A percentile compares a stretch with the other conserved stretches of the same genome.
Evolutionary conservation across 2,888 invertebrate species (phyloP).

Genomic region (Diarsia brunnea): DNA sequence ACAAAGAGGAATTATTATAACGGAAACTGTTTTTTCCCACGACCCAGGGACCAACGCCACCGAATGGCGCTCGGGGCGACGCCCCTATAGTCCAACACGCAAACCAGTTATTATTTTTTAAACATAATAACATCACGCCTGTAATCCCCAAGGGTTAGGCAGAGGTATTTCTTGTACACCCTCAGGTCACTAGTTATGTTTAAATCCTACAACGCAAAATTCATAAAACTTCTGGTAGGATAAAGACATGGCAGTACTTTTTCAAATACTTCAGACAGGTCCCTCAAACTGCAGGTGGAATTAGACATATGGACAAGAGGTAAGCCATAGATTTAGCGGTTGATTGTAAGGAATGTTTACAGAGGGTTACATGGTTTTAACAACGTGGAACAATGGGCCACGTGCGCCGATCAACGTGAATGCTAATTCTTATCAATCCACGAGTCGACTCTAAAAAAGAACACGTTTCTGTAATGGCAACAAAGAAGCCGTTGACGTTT

Average conservation of each 20-base stretch:
- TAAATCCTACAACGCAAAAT: slow-evolving; percentile 14
- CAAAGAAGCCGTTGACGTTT: slow-evolving; percentile 36
- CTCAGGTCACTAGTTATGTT: no score
- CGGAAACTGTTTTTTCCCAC: slow-evolving; percentile 42
- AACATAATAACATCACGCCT: background rate
- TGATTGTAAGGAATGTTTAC: slow-evolving; percentile 54
- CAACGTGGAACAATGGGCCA: slow-evolving; percentile 57
- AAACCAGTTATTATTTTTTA: slow-evolving; percentile 2
- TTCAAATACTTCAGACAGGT: background rate
- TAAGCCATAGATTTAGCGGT: slow-evolving; percentile 12
- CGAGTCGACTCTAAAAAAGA: slow-evolving; percentile 47
- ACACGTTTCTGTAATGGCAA: slow-evolving; percentile 36
- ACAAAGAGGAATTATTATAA: slow-evolving; percentile 9
- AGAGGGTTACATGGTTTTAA: slow-evolving; percentile 59
- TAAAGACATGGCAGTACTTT: background rate
- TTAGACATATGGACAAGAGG: background rate
- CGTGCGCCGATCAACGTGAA: slow-evolving; percentile 72
- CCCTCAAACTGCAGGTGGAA: background rate
- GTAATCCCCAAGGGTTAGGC: background rate
- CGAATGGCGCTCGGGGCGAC: background rate
- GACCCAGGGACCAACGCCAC: background rate
- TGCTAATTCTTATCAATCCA: slow-evolving; percentile 65
- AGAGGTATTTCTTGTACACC: no score
- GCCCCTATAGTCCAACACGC: slow-evolving; percentile 1
- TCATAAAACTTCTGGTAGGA: slow-evolving; percentile 5